A percentile compares a stretch with the other conserved stretches of the same genome.
These are phyloP conservation scores for Chondrosia reniformis DNA, from an alignment of 37 sponge, comb jelly and placozoan species.

Conservation along the genomic window DNA sequence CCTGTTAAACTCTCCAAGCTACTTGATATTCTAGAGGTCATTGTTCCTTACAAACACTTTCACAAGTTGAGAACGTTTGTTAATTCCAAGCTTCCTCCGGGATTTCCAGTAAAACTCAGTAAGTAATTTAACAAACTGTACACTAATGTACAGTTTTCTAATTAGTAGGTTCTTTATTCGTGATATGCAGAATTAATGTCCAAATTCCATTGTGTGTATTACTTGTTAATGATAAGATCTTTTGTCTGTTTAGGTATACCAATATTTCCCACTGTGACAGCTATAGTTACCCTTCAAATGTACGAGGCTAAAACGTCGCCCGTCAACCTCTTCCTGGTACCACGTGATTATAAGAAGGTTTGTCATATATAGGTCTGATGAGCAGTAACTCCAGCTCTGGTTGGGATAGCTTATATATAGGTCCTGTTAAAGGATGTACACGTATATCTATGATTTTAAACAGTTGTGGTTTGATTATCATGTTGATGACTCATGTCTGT, in stretches of 20 bases:
- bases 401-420: too few relatives aligned
- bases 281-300: slow-evolving; percentile 69
- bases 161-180: too few relatives aligned
- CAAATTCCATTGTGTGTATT: too few relatives aligned
- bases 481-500: too few relatives aligned
- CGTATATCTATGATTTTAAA: too few relatives aligned
- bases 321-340: slow-evolving; percentile 54
- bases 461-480: too few relatives aligned
- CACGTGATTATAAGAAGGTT: slow-evolving; percentile 72
- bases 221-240: too few relatives aligned
- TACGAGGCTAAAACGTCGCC: slow-evolving; percentile 33
- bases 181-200: too few relatives aligned
- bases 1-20: slow-evolving; percentile 72
- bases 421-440: too few relatives aligned
- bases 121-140: background rate
- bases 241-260: slow-evolving; percentile 66
- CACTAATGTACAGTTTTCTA: too few relatives aligned
- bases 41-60: slow-evolving; percentile 92
- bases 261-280: slow-evolving; percentile 90
- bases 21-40: slow-evolving; percentile 82
- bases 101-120: slow-evolving; percentile 93
- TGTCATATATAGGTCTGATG: too few relatives aligned
- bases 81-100: slow-evolving; percentile 75
- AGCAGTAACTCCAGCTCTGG: too few relatives aligned
- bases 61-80: slow-evolving; percentile 86